phyloP scores from a whole-genome alignment of 2,888 invertebrate species.

The Diaperis boleti region DNA sequence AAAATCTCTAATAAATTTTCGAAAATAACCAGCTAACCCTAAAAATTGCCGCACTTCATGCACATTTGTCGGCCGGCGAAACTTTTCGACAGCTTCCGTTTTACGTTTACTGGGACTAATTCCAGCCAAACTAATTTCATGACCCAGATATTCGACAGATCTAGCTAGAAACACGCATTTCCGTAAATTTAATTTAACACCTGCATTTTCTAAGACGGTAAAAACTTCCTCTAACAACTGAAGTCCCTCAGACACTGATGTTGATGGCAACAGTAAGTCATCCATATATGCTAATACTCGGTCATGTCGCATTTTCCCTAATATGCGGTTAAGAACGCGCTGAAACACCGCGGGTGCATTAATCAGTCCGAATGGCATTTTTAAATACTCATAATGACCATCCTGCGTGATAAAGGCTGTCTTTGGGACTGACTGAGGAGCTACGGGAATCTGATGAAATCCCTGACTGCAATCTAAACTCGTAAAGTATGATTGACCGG shows the following conservation, averaged over 20 bases:
- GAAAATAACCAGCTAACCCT: slow-evolving; percentile 8
- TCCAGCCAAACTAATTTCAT: not conserved
- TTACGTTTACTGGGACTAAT: slow-evolving; percentile 4
- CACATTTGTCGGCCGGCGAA: too few species aligned
- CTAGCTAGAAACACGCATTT: slow-evolving; percentile 2
- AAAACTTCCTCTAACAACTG: slow-evolving; percentile 33
- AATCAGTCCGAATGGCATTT: slow-evolving; percentile 58
- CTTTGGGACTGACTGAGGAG: not conserved
- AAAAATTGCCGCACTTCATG: slow-evolving; percentile 13
- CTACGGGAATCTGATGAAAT: too few species aligned
- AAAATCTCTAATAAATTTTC: slow-evolving; percentile 11
- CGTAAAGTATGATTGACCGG: too few species aligned
- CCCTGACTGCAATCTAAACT: too few species aligned
- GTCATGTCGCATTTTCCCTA: slow-evolving; percentile 42
- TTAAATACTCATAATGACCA: slow-evolving; percentile 57
- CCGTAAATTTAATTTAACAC: not conserved
- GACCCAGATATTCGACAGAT: slow-evolving; percentile 4
- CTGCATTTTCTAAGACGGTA: not conserved
- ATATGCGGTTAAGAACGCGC: slow-evolving; percentile 39
- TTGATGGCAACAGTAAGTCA: slow-evolving; percentile 48
- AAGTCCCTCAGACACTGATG: slow-evolving; percentile 40
- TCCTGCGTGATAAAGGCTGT: slow-evolving; percentile 54
- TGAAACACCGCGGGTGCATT: slow-evolving; percentile 55
- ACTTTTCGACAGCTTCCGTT: too few species aligned
- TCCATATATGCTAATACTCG: slow-evolving; percentile 45